Evolutionary conservation across 2,888 invertebrate genomes (phyloP), one percentile per base, ranked within the genome.

Genomic region (Dasypogon diadema): DNA sequence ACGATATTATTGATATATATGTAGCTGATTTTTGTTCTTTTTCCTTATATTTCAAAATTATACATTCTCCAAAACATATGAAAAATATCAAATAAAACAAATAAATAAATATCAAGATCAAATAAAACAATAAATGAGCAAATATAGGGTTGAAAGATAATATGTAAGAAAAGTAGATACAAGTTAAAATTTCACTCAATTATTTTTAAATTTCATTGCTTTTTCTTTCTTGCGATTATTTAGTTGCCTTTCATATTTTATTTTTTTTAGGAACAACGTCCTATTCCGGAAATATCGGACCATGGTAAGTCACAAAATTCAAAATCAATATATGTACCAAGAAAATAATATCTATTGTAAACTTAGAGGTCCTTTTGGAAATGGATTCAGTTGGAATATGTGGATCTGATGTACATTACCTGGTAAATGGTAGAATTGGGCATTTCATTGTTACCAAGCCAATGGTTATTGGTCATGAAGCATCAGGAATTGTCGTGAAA

Each of bases 351-450:
- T 1, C 21, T 37, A 55, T 63, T 24, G 18, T 2, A 42, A 42
- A 72, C 5, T 6, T 46, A 85, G 85, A 85, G 77, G 86, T 85
- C 5, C 90, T 96, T 2, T 84, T 98, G 16, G 90, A 91, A 80
- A 97, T 98, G 93, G 93, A 92, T 83, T 92, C 92, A 79, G 96
- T 98, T 56, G 98, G 98, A n/a, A 98, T 99, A 82, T 99, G 98
- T 84, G 98, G 98, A 0, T 94, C 94, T 0, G 98, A 99, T 86
- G 95, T 99, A 3, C 97, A 97, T 86, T 98, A 98, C 87, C 90
- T 95, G 87, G 91, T 91, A 37, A 87, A 91, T 78, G 98, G 98
- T 8, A 85, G 89, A 16, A 97, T 97, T 83, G 98, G 96, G 0
- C 91, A 93, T 83, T 98, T 97, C 84, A 87, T 97, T 30, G 89